Evolutionary conservation across 2,113 vertebrate species (phyloP), one percentile per base, ranked within the genome.

Genomic region (Phylloscopus trochiloides): DNA sequence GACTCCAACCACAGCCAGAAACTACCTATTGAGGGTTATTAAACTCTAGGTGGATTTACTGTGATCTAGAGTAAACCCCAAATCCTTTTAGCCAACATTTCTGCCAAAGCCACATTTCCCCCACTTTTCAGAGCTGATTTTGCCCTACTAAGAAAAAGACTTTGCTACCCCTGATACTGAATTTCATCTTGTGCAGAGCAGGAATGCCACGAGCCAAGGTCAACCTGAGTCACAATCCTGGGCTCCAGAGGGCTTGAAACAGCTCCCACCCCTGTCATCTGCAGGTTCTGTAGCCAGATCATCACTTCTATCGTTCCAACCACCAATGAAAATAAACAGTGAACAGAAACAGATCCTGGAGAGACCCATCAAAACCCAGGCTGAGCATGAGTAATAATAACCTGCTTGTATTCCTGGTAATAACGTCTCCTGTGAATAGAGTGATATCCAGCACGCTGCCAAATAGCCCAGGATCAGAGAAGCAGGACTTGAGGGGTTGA

Each of bases 321-420:
- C 51, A 4, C 83, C 88, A 80, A 88, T 48, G 63, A 86, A 95
- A 95, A 96, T 55, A 86, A 92, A 94, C 79, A 82, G 20, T 40
- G 86, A 90, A 62, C 6, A 58, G 88, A 80, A 76, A 59, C 17
- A 47, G 92, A 94, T 92, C 82, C 92, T 94, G 79, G 88, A 96
- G 91, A 94, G 91, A 90, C 77, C 77, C 87, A 91, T 86, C 91
- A 86, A 87, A 96, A 76, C 38, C 42, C 86, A 92, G 86, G 58
- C 95, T 77, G 59, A 91, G 79, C 67, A 62, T 14, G 34, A 90
- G 78, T 32, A 90, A 94, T 88, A 94, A 95, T 38, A 96, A 94
- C 94, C 87, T 70, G 66, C 90, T 82, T 89, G 93, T 89, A 70
- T 82, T 87, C 48, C 91, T 91, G 54, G 80, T 90, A 94, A 94